Percentiles rank a stretch among this genome's conserved stretches.
Evolutionary conservation across 2,113 vertebrate species (phyloP).

Genomic region (Hyla sarda): DNA sequence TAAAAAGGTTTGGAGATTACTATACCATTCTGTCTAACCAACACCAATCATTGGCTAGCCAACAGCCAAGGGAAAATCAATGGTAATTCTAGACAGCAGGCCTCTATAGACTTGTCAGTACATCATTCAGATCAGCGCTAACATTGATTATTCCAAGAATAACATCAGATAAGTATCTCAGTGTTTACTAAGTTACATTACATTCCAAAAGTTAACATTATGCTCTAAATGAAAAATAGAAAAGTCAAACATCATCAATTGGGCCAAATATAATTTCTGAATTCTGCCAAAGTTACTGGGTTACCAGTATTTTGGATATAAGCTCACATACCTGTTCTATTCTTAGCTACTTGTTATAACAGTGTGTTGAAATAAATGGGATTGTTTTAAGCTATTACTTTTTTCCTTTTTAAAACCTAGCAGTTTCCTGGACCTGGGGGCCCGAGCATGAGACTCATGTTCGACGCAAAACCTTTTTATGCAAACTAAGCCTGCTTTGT

Average conservation of each 20-base stretch:
- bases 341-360: constrained; percentile 5
- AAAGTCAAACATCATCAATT: background rate
- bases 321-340: constrained; percentile 14
- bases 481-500: constrained; percentile 18
- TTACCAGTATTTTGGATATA: constrained; percentile 4
- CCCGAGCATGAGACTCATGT: constrained; percentile 9
- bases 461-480: background rate
- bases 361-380: constrained; percentile 10
- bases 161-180: background rate
- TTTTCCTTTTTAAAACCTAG: background rate
- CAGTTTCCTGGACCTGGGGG: constrained; percentile 10
- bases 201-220: constrained; percentile 24
- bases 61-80: background rate
- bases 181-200: constrained; percentile 20
- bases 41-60: background rate
- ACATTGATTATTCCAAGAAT: constrained; percentile 16
- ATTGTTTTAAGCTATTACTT: background rate
- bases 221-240: constrained; percentile 13
- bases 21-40: background rate
- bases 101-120: background rate
- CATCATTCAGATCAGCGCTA: constrained; percentile 22
- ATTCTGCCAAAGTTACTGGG: background rate
- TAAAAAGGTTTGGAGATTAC: background rate
- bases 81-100: background rate
- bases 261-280: background rate